A percentile compares a stretch with the other conserved stretches of the same genome.
Conservation (phyloP, 1,140 invertebrate genomes). For the Agrypnia vestita region DNA sequence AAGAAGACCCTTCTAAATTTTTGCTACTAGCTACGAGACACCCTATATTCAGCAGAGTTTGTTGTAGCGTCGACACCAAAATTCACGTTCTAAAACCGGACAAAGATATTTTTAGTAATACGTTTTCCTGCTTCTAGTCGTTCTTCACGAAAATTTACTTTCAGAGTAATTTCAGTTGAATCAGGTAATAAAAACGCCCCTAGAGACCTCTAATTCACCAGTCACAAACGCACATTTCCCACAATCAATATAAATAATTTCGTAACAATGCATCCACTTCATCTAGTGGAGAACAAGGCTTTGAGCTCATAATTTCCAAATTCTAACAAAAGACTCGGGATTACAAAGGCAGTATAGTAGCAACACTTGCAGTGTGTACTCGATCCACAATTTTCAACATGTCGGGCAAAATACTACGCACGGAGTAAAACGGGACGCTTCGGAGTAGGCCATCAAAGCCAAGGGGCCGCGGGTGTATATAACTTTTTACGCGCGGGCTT, state of each 20-base stretch:
- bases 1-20: too few species aligned
- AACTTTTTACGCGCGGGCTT: not conserved
- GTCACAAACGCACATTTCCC: not conserved
- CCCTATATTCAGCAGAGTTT: too few species aligned
- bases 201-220: not conserved
- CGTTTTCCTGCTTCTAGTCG: too few species aligned
- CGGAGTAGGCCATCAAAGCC: not conserved
- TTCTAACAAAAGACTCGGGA: constrained; percentile 23
- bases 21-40: too few species aligned
- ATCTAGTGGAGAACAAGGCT: constrained; percentile 41
- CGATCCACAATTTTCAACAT: not conserved
- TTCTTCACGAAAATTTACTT: not conserved
- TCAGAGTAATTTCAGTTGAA: not conserved
- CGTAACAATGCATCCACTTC: constrained; percentile 22
- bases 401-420: not conserved
- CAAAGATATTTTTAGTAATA: too few species aligned
- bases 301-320: constrained; percentile 40
- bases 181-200: not conserved
- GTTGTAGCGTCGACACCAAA: too few species aligned
- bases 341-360: constrained; percentile 35
- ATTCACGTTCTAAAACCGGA: too few species aligned
- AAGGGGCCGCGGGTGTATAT: not conserved
- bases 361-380: constrained; percentile 7
- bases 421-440: not conserved
- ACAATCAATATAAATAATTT: constrained; percentile 35